Evolutionary conservation across 2,797 vertebrate species (phyloP).

Genomic region (Rousettus madagascariensis): DNA sequence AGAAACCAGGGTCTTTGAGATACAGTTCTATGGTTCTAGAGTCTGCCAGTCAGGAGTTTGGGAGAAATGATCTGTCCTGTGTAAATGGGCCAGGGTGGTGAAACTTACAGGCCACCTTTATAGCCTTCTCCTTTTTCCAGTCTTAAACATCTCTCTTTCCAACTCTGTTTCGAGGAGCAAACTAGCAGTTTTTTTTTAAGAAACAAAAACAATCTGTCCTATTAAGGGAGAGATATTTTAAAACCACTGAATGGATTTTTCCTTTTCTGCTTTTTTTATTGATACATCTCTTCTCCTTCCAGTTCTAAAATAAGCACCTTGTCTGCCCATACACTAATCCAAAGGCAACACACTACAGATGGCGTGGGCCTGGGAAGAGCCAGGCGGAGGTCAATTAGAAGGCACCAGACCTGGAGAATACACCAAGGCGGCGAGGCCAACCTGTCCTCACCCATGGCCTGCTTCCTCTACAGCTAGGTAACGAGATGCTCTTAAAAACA

Average conservation of each 20-base stretch:
- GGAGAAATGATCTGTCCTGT: not conserved
- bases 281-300: conserved; percentile 81
- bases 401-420: conserved; percentile 52
- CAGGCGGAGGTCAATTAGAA: conserved; percentile 67
- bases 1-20: not conserved
- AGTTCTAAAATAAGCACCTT: conserved; percentile 81
- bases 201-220: conserved; percentile 77
- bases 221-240: conserved; percentile 74
- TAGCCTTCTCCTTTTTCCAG: not conserved
- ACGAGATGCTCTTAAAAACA: conserved; percentile 68
- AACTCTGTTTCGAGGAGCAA: conserved; percentile 67
- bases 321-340: conserved; percentile 80
- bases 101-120: not conserved
- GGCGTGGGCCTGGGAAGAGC: conserved; percentile 52
- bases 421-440: not conserved
- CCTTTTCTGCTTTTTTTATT: conserved; percentile 74
- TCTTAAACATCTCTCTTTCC: not conserved
- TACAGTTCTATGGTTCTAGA: not conserved
- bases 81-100: not conserved
- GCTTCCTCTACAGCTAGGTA: conserved; percentile 64
- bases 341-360: conserved; percentile 82
- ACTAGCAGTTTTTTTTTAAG: conserved; percentile 73
- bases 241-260: conserved; percentile 76
- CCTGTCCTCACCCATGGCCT: conserved; percentile 26
- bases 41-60: not conserved